A percentile compares a stretch with the other conserved stretches of the same genome.
These are phyloP conservation scores for Priocnemis perturbator DNA, from an alignment of 2,888 invertebrate genomes.

Conservation along the genomic window DNA sequence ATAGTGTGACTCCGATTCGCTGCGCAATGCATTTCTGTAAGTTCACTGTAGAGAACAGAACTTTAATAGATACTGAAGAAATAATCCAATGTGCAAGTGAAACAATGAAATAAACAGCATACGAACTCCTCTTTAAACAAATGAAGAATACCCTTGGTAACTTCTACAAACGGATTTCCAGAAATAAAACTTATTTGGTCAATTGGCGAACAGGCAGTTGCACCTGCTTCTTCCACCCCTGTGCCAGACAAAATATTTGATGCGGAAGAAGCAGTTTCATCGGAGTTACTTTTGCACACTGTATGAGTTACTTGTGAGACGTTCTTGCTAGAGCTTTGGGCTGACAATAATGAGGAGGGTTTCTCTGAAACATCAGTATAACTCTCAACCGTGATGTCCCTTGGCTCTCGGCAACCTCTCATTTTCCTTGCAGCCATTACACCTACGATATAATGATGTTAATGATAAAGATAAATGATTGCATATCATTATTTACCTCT, in stretches of 20 bases:
- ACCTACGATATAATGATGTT: conserved; percentile 45
- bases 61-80: conserved; percentile 3
- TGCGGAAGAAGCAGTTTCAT: conserved; percentile 56
- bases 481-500: background rate
- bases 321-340: conserved; percentile 48
- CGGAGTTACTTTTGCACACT: conserved; percentile 56
- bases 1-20: conserved; percentile 87
- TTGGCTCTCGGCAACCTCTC: conserved; percentile 82
- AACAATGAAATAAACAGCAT: background rate
- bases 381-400: conserved; percentile 87
- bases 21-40: conserved; percentile 82
- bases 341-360: conserved; percentile 64
- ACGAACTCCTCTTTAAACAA: conserved; percentile 97
- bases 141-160: conserved; percentile 97
- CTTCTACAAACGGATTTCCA: conserved; percentile 98
- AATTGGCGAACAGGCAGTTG: conserved; percentile 58
- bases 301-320: conserved; percentile 13
- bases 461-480: background rate
- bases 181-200: conserved; percentile 84
- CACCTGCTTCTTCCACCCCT: conserved; percentile 58
- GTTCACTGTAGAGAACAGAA: conserved; percentile 78
- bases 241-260: conserved; percentile 38
- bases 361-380: conserved; percentile 82
- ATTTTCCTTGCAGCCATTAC: conserved; percentile 76
- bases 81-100: no score